phyloP scores from a whole-genome alignment of 2,113 vertebrate genomes.

The Lepidothrix coronata region DNA sequence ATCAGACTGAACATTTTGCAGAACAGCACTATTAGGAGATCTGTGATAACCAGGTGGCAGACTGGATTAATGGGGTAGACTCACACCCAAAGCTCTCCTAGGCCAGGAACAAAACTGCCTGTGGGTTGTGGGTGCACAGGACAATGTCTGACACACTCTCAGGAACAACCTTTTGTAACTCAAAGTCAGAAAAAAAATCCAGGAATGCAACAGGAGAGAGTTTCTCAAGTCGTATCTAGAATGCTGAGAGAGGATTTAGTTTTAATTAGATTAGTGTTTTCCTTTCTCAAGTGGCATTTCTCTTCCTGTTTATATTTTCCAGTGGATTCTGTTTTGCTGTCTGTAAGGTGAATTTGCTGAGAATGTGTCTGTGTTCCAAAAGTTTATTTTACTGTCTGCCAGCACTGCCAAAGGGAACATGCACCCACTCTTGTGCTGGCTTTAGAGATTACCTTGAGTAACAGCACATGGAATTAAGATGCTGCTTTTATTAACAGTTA shows the following conservation, averaged over 20 bases:
- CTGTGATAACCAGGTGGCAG: constrained; percentile 32
- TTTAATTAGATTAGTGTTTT: constrained; percentile 9
- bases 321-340: background rate
- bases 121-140: background rate
- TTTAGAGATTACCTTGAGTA: background rate
- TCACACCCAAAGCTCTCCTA: background rate
- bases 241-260: background rate
- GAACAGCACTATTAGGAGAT: constrained; percentile 22
- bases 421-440: background rate
- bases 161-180: background rate
- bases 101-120: background rate
- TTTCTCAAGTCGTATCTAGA: constrained; percentile 6
- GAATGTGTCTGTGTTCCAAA: background rate
- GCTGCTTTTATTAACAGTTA: background rate
- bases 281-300: background rate
- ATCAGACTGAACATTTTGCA: constrained; percentile 37
- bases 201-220: background rate
- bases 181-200: background rate
- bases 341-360: constrained; percentile 26
- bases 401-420: background rate
- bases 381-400: background rate
- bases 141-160: background rate
- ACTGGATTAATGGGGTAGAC: constrained; percentile 13
- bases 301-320: constrained; percentile 14
- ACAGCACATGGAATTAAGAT: background rate